Conservation (phyloP, 2,888 invertebrate species). For the Lasiommata megera region DNA sequence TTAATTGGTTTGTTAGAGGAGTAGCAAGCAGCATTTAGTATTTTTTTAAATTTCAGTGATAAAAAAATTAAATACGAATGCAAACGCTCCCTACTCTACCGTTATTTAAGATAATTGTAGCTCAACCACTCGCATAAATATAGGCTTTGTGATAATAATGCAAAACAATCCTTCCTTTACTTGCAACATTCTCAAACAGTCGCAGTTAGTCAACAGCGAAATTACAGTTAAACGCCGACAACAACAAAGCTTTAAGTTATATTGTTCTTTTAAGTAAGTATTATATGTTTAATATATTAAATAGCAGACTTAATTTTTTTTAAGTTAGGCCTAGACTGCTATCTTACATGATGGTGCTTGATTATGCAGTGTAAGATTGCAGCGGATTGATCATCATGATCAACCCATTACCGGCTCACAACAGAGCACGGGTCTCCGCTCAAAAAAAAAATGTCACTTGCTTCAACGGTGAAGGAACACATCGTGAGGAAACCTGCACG, state of each 20-base stretch:
- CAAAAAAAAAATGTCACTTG: too few species aligned
- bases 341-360: too few species aligned
- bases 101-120: constrained; percentile 7
- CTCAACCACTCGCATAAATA: constrained; percentile 11
- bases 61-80: constrained; percentile 4
- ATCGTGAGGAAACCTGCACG: too few species aligned
- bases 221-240: constrained; percentile 11
- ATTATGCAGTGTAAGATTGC: too few species aligned
- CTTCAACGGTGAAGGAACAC: too few species aligned
- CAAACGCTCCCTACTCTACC: background rate
- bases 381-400: too few species aligned
- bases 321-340: background rate
- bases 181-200: constrained; percentile 1
- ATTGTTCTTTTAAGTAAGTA: background rate
- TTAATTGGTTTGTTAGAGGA: too few species aligned
- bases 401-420: too few species aligned
- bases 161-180: constrained; percentile 10
- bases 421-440: too few species aligned
- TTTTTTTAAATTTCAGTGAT: too few species aligned
- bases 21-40: too few species aligned
- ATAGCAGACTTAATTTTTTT: too few species aligned
- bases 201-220: constrained; percentile 12
- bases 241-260: background rate
- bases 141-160: constrained; percentile 13
- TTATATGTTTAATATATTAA: background rate